Evolutionary conservation across 2,797 vertebrate genomes (phyloP), one percentile per base, ranked within the genome.

Genomic region (Gephyroberyx darwinii): DNA sequence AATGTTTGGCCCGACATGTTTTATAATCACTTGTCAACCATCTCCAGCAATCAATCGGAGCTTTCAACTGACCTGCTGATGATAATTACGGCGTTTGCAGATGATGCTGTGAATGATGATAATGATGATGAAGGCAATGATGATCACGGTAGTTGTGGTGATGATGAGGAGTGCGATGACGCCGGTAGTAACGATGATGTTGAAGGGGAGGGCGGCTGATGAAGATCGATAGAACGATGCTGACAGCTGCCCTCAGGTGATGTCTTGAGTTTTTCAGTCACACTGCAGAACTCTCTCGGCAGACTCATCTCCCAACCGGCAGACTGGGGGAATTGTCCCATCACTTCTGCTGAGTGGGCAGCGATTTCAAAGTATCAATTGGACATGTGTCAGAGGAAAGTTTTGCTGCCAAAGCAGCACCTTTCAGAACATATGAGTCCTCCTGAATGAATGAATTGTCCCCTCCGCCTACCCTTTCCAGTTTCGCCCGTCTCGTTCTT

Each of bases 261-360:
- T 74, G 69, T 74, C 69, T 77, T 8, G 62, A 26, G 2, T 26
- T 26, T 26, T 26, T 26, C 26, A 26, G 26, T 26, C 26, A 77
- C 30, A 14, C 65, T 47, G 8, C 65, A 4, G 12, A 20, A 83
- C 74, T 65, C 62, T 74, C 83, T 54, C 78, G 52, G 75, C 73
- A 69, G 67, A 37, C 71, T 81, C 82, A 66, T 82, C 82, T 74
- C 65, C 80, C 84, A 62, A 84, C 83, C 83, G 85, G 83, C 77
- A 83, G 83, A 84, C 73, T 31, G 69, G 78, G 67, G 69, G 81
- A 86, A 88, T 80, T 60, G 86, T 77, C 79, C 84, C 82, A 85
- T 88, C 84, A 73, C 90, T 89, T 87, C 79, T 90, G 89, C 90
- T 92, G 92, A 93, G 87, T 88, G 87, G 85, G 87, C 90, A 91